Conservation (phyloP, 2,888 invertebrate genomes). For the Andrena chrysosceles region DNA sequence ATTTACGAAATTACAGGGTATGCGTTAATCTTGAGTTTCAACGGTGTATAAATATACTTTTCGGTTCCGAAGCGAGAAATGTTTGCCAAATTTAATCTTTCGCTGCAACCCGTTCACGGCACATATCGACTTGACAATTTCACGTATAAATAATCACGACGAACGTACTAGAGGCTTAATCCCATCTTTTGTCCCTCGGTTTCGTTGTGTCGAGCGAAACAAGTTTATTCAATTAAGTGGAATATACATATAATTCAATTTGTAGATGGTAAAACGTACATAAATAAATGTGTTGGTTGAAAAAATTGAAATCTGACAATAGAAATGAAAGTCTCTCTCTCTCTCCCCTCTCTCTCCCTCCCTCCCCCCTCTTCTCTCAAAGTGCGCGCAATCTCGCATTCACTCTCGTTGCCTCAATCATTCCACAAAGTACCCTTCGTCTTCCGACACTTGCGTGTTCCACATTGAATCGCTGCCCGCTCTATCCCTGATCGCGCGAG, state of each 20-base stretch:
- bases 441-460: too few relatives aligned
- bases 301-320: background rate
- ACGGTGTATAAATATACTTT: background rate
- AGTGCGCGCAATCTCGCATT: background rate
- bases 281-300: background rate
- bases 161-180: background rate
- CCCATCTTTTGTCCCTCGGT: background rate
- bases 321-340: background rate
- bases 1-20: constrained; percentile 30
- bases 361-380: background rate
- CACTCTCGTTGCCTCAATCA: background rate
- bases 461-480: too few relatives aligned
- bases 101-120: background rate
- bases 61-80: background rate
- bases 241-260: background rate
- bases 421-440: too few relatives aligned
- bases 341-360: background rate
- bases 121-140: background rate
- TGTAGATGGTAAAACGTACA: background rate
- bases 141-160: background rate
- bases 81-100: background rate
- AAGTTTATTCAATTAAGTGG: background rate
- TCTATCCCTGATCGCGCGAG: too few relatives aligned
- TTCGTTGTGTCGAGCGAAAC: background rate
- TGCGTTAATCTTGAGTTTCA: background rate